Evolutionary conservation across 37 sponge, comb jelly and placozoan species (phyloP).

Genomic region (Agelas oroides): DNA sequence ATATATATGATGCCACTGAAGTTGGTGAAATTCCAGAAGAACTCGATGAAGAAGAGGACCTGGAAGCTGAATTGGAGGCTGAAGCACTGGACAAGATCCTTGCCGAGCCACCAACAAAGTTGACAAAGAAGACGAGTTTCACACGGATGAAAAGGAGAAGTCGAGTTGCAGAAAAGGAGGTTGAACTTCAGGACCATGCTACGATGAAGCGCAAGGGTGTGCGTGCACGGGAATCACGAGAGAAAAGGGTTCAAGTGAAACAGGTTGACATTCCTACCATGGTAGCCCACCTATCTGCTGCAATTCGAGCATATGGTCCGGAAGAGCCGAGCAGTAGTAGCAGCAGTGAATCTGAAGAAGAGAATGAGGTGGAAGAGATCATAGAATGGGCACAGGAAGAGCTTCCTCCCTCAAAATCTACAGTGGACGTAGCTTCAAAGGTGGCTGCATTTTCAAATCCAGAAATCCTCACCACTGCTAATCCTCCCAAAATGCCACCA

Average conservation of each 20-base stretch:
- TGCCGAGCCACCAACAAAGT: background rate
- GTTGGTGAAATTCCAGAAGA: slow-evolving; percentile 3
- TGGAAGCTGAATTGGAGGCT: slow-evolving; percentile 8
- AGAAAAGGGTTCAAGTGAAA: slow-evolving; percentile 44
- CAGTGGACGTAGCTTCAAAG: slow-evolving; percentile 5
- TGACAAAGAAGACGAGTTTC: slow-evolving; percentile 1
- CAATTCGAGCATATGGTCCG: background rate
- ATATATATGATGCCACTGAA: slow-evolving; percentile 9
- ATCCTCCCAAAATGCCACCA: slow-evolving; percentile 2
- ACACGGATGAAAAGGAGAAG: slow-evolving; percentile 43
- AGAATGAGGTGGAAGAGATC: background rate
- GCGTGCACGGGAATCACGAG: slow-evolving; percentile 35
- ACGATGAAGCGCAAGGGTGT: slow-evolving; percentile 18
- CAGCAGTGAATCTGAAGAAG: slow-evolving; percentile 28
- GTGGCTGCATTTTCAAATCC: background rate
- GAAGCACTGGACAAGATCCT: slow-evolving; percentile 25
- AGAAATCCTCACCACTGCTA: background rate
- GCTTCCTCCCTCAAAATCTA: background rate
- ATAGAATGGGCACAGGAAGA: background rate
- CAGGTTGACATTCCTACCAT: slow-evolving; percentile 57
- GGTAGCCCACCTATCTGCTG: slow-evolving; percentile 54
- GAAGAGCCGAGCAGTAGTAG: slow-evolving; percentile 12
- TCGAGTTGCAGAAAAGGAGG: slow-evolving; percentile 39
- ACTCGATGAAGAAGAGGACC: background rate
- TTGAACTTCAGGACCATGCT: slow-evolving; percentile 41